Conservation (phyloP, 2,113 vertebrate species). For the Hippocampus zosterae region DNA sequence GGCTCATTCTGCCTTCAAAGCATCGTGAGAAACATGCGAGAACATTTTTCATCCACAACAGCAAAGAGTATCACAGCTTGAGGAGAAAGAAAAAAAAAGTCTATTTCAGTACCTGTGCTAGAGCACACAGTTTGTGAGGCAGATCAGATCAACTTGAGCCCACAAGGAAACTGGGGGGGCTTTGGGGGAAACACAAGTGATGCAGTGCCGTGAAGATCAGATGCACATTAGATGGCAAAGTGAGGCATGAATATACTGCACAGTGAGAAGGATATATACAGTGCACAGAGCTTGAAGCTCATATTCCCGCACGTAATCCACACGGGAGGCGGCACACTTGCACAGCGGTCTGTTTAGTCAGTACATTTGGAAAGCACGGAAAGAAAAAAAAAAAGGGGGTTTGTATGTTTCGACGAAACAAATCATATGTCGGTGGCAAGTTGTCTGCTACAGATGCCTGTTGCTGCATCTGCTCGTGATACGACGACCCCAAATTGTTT, state of each 20-base stretch:
- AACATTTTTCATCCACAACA: slow-evolving; percentile 11
- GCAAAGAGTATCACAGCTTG: slow-evolving; percentile 43
- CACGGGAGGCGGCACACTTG: slow-evolving; percentile 13
- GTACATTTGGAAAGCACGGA: background rate
- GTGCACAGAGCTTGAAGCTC: slow-evolving; percentile 19
- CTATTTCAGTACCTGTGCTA: slow-evolving; percentile 34
- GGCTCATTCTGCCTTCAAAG: slow-evolving; percentile 4
- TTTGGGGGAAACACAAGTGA: background rate
- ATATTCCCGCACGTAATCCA: slow-evolving; percentile 4
- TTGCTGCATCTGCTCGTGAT: slow-evolving; percentile 12
- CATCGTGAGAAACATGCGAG: slow-evolving; percentile 3
- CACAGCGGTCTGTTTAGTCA: slow-evolving; percentile 21
- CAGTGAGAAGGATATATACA: slow-evolving; percentile 42
- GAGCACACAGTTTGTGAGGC: slow-evolving; percentile 26
- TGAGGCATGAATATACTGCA: slow-evolving; percentile 27
- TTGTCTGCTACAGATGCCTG: background rate
- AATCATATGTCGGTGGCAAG: slow-evolving; percentile 26
- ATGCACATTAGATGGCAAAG: slow-evolving; percentile 24
- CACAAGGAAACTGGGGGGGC: background rate
- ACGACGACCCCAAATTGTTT: background rate
- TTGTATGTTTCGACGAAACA: slow-evolving; percentile 15
- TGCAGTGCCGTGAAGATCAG: slow-evolving; percentile 14
- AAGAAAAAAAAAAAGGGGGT: background rate
- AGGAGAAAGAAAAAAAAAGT: too few relatives aligned
- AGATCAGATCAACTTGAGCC: slow-evolving; percentile 9